Base-by-base conservation (phyloP, 2,113 vertebrate species). In the Tupaia chinensis region DNA sequence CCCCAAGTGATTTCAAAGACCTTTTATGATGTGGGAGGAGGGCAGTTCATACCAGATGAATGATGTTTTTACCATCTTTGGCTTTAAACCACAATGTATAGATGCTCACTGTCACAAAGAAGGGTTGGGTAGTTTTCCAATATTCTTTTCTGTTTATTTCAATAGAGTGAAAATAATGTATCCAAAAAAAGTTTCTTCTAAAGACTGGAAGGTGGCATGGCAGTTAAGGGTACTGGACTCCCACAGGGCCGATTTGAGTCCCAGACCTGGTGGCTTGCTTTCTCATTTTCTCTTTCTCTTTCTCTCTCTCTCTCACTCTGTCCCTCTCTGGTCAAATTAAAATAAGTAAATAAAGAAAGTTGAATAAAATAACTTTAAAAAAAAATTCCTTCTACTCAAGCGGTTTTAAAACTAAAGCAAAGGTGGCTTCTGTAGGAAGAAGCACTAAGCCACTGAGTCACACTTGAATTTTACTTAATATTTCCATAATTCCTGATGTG, bases 401-500 rank as follows among this genome's bases (percentile, higher is more conserved):
- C 95, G 95, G 80, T 44, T 96, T 90, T 90, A 92, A 97, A 87
- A 68, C 54, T 88, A 78, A 88, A 88, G 93, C 83, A 81, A 20
- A 90, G 17, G 44, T 53, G 96, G 97, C 82, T 56, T 76, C 77
- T 93, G 73, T 34, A 56, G 54, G 76, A 87, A 95, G 65, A 79
- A 98, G 72, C 90, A 15, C 34, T 69, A 89, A 73, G 79, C 90
- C 94, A 82, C 58, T 12, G 56, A 91, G 34, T 95, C 82, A 29
- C 85, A 34, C n/a, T 90, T 80, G 88, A 84, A 82, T 53, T 7
- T 20, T 78, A 53, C 74, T 53, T 32, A 60, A 72, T 65, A 73
- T 95, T 95, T 95, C 97, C 97, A 97, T 96, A 78, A 80, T 82
- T 97, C 98, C 98, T 69, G 93, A 98, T 97, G 96, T 97, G 95